Percentiles rank a stretch among this genome's conserved stretches.
phyloP scores from a whole-genome alignment of 2,113 vertebrate genomes.

The Rhizomys pruinosus region DNA sequence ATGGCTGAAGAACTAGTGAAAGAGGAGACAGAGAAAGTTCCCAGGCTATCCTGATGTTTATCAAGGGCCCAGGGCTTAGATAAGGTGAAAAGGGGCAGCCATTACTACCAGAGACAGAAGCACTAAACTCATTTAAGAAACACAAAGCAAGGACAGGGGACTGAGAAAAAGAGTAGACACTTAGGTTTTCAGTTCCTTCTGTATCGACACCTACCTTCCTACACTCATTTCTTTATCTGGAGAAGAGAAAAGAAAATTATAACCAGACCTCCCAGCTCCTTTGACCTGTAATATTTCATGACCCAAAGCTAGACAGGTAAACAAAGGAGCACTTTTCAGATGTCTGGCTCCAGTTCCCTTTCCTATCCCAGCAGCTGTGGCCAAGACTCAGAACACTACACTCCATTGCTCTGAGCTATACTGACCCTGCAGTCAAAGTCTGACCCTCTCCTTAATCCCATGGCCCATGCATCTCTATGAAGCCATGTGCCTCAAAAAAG shows the following conservation, averaged over 20 bases:
- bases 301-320: not conserved
- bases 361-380: not conserved
- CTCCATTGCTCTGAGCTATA: not conserved
- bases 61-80: not conserved
- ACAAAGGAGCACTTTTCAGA: not conserved
- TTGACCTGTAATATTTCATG: not conserved
- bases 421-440: not conserved
- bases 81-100: not conserved
- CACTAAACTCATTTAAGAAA: not conserved
- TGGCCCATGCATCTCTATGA: not conserved
- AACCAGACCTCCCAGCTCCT: not conserved
- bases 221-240: too few species aligned
- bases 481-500: not conserved
- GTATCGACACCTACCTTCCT: not conserved
- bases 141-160: not conserved
- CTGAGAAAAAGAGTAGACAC: not conserved
- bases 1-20: not conserved
- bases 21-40: not conserved
- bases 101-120: conserved; percentile 12
- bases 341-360: rapidly evolving
- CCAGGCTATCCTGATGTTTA: not conserved
- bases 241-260: not conserved
- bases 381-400: not conserved
- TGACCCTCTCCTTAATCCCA: not conserved
- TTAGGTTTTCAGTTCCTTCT: not conserved